Evolutionary conservation across 2,113 vertebrate genomes (phyloP), one percentile per base, ranked within the genome.

Genomic region (Morone chrysops): DNA sequence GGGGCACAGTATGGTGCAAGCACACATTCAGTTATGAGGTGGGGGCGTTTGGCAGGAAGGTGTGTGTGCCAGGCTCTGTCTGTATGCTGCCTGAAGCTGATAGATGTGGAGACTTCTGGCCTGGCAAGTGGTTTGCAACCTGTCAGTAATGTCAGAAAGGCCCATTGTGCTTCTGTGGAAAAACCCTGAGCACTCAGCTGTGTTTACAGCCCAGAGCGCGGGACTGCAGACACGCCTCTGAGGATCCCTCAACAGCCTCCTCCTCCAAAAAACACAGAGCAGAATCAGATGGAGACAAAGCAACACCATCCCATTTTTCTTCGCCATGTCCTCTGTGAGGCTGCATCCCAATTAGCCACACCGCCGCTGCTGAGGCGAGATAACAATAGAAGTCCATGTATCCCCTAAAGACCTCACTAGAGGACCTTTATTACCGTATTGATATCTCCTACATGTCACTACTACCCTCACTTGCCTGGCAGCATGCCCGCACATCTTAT

Each of bases 311-410:
- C 81, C 48, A 75, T 70, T 77, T 68, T 31, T 6, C 71, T 20
- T 43, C 18, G 5, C 61, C 75, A 45, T 62, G 66, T 84, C 81
- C 81, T 88, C 81, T 9, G 73, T 63, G 54, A 74, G 67, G 71
- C 87, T 74, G 81, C 86, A 70, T 81, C 70, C 83, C 88, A 91
- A 93, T 93, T 92, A 92, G 81, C 85, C 77, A 81, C 79, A 86
- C 65, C 6, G 31, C 56, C 38, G 61, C 92, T 93, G 92, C 85
- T n/a, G 84, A 85, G 82, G 80, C 81, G 65, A 86, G 92, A 93
- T 90, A 92, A 93, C 90, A 93, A 93, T 83, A 84, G 92, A 87
- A 81, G 78, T 40, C 75, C 85, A 36, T 93, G 92, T 93, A 91
- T 93, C 86, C 90, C 90, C 91, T 84, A 41, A 85, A 90, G 92